These are phyloP conservation scores for Aurelia coerulea DNA, from an alignment of 30 jellyfish, hydroid and myxozoan species.

Conservation along the genomic window DNA sequence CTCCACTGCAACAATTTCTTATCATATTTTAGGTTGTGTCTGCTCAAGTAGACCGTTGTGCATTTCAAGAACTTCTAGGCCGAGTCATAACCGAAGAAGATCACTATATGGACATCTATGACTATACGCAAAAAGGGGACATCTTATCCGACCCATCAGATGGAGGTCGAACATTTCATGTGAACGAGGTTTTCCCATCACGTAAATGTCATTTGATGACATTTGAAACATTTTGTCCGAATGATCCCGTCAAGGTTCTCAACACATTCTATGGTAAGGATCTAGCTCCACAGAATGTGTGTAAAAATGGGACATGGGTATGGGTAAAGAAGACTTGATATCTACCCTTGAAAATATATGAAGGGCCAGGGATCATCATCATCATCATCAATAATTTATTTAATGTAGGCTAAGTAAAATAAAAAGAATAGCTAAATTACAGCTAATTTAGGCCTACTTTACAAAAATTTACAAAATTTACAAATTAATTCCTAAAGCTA, in stretches of 20 bases:
- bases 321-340: constrained; percentile 67
- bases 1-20: too few relatives aligned
- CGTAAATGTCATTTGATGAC: constrained; percentile 73
- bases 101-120: constrained; percentile 85
- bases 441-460: too few relatives aligned
- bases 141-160: constrained; percentile 86
- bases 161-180: constrained; percentile 69
- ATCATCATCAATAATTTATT: too few relatives aligned
- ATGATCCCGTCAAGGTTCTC: constrained; percentile 68
- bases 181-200: constrained; percentile 84
- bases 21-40: too few relatives aligned
- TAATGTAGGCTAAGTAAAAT: too few relatives aligned
- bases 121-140: constrained; percentile 55
- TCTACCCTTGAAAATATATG: too few relatives aligned
- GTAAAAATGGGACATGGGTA: constrained; percentile 82
- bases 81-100: constrained; percentile 71
- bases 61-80: constrained; percentile 96
- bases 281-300: constrained; percentile 42
- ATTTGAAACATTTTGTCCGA: constrained; percentile 72
- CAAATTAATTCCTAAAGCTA: too few relatives aligned
- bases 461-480: too few relatives aligned
- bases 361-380: too few relatives aligned
- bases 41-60: constrained; percentile 81
- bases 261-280: constrained; percentile 54
- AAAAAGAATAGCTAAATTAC: too few relatives aligned